Percentiles rank a stretch among this genome's conserved stretches.
Conservation (phyloP, 2,113 vertebrate species). For the Melanocharis versteri region DNA sequence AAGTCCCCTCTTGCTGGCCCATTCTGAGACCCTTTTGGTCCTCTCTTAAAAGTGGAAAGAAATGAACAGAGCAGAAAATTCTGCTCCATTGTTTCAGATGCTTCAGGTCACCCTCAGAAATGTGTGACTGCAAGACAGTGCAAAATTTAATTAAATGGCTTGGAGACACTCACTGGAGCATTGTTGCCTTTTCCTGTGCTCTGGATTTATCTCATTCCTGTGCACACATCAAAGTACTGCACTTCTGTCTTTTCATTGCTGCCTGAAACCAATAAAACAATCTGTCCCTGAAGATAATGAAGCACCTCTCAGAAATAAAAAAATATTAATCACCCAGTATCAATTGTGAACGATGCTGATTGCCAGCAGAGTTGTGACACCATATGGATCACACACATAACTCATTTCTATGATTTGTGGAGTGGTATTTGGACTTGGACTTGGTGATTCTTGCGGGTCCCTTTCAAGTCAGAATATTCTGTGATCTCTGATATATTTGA, state of each 20-base stretch:
- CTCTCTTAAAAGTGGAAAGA: not conserved
- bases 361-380: not conserved
- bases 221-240: not conserved
- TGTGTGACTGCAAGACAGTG: not conserved
- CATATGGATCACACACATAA: too few relatives aligned
- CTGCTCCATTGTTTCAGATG: not conserved
- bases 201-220: not conserved
- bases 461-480: not conserved
- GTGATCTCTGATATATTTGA: not conserved
- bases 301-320: not conserved
- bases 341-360: not conserved
- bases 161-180: not conserved
- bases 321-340: not conserved
- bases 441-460: not conserved
- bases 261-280: not conserved
- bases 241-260: not conserved
- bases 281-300: not conserved
- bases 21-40: not conserved
- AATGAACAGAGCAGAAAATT: not conserved
- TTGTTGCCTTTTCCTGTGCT: not conserved
- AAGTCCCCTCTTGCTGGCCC: not conserved
- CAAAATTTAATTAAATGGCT: slow-evolving; percentile 7
- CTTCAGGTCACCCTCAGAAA: not conserved
- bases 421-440: not conserved
- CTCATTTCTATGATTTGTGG: not conserved